Evolutionary conservation across 2,797 vertebrate genomes (phyloP).

Genomic region (Oryzias dopingdopingensis): DNA sequence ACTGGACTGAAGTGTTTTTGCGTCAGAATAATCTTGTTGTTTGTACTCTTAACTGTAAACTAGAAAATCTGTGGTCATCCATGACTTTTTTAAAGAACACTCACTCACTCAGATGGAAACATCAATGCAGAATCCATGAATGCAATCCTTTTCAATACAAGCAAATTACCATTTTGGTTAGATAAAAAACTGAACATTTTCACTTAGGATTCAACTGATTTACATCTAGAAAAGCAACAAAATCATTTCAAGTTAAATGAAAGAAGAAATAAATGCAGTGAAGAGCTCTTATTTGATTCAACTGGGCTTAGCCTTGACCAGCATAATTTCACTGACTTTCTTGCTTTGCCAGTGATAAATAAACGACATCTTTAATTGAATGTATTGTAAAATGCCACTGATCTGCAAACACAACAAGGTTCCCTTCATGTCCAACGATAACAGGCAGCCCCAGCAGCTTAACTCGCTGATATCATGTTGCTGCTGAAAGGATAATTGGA

Average conservation of each 20-base stretch:
- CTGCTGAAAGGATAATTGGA: constrained; percentile 39
- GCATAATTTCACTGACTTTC: constrained; percentile 52
- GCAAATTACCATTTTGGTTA: too few relatives aligned
- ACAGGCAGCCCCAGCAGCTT: constrained; percentile 20
- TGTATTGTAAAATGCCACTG: constrained; percentile 38
- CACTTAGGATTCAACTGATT: not conserved
- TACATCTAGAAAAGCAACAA: not conserved
- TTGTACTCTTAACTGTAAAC: too few relatives aligned
- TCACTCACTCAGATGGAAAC: too few relatives aligned
- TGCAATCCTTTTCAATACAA: too few relatives aligned
- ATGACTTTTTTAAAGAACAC: too few relatives aligned
- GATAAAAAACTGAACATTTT: too few relatives aligned
- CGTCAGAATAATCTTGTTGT: too few relatives aligned
- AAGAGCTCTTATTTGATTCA: constrained; percentile 34
- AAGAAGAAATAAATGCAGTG: not conserved
- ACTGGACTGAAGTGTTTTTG: too few relatives aligned
- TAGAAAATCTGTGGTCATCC: too few relatives aligned
- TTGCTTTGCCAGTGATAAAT: constrained; percentile 42
- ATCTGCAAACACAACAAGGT: constrained; percentile 54
- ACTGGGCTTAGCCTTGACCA: constrained; percentile 29
- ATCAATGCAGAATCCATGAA: too few relatives aligned
- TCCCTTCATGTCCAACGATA: constrained; percentile 39
- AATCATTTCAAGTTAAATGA: not conserved
- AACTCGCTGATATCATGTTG: constrained; percentile 33
- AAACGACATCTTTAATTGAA: constrained; percentile 37